A percentile compares a stretch with the other conserved stretches of the same genome.
Evolutionary conservation across 2,888 invertebrate genomes (phyloP).

Genomic region (Melanargia galathea): DNA sequence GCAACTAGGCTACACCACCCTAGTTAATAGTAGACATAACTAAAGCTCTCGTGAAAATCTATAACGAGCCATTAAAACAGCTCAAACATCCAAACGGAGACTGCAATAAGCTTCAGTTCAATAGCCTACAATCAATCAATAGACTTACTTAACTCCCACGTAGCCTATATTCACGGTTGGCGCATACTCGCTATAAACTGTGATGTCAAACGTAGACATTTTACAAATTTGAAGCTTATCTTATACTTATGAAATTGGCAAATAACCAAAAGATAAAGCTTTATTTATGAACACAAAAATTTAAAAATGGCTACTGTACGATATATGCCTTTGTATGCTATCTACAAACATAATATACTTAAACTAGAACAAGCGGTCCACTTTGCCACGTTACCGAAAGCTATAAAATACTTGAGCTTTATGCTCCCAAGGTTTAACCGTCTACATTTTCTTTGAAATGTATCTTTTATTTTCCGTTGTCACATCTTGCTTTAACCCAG

Average conservation of each 20-base stretch:
- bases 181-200: background rate
- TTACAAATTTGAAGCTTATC: slow-evolving; percentile 21
- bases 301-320: background rate
- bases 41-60: too few species aligned
- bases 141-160: slow-evolving; percentile 1
- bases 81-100: background rate
- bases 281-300: background rate
- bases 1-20: background rate
- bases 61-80: too few species aligned
- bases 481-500: background rate
- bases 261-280: slow-evolving; percentile 23
- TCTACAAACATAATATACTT: background rate
- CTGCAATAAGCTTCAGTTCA: background rate
- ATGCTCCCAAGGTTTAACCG: background rate
- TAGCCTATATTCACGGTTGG: slow-evolving; percentile 4
- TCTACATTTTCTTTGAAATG: background rate
- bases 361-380: background rate
- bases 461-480: background rate
- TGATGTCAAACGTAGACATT: slow-evolving; percentile 10
- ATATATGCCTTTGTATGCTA: background rate
- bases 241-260: slow-evolving; percentile 25
- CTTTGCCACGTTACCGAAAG: background rate
- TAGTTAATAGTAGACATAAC: background rate
- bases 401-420: background rate
- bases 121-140: background rate